Conservation (phyloP, 2,797 vertebrate species). For the Oreochromis mossambicus region DNA sequence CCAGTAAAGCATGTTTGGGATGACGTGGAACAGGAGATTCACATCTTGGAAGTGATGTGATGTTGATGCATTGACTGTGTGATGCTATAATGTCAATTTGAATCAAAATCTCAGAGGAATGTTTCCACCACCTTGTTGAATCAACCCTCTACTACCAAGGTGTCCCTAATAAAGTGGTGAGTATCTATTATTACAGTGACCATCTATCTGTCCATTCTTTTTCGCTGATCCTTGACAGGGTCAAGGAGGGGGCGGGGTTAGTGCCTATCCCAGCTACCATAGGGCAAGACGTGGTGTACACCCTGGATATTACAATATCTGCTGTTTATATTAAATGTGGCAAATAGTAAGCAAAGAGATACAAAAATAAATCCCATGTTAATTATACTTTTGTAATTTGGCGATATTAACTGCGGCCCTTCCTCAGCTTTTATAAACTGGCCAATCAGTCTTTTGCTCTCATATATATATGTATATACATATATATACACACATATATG, state of each 20-base stretch:
- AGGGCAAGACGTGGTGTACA: neutral
- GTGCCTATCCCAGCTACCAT: neutral
- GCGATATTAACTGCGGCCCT: rapidly evolving
- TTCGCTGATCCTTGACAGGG: neutral
- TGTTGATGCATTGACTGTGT: neutral
- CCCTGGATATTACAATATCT: neutral
- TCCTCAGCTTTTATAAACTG: neutral
- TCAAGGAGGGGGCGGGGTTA: neutral
- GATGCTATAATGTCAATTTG: neutral
- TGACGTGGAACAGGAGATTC: neutral
- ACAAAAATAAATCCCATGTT: neutral
- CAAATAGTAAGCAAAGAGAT: neutral
- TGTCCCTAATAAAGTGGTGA: neutral
- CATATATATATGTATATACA: neutral
- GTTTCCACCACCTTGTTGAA: neutral
- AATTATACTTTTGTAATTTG: neutral
- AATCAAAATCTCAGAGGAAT: neutral
- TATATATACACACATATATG: too few species aligned
- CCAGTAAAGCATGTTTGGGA: neutral
- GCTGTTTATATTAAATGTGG: too few species aligned
- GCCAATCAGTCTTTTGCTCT: neutral
- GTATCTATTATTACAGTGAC: neutral
- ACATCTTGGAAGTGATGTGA: neutral
- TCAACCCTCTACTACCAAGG: neutral
- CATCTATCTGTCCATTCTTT: neutral